phyloP scores from a whole-genome alignment of 2,888 invertebrate species.

The Neria commutata region DNA sequence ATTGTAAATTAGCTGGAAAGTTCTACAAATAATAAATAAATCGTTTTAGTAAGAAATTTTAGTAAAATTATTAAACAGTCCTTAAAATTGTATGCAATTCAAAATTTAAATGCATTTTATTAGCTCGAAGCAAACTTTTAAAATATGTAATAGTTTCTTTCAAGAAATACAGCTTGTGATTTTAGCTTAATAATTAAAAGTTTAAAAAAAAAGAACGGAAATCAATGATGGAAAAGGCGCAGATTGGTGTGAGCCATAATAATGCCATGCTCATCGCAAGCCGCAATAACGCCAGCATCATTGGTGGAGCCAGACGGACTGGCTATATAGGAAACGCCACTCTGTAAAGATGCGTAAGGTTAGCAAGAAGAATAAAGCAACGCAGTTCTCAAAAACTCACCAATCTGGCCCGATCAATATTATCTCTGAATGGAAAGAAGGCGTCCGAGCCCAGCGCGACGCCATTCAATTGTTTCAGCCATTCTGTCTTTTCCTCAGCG shows the following conservation, averaged over 20 bases:
- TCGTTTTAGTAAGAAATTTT: too few relatives aligned
- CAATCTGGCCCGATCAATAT: conserved; percentile 89
- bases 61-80: too few relatives aligned
- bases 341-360: conserved; percentile 66
- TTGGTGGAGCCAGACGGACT: conserved; percentile 95
- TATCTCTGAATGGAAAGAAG: conserved; percentile 98
- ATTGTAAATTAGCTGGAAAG: too few relatives aligned
- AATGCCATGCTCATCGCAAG: conserved; percentile 91
- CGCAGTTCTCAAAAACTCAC: conserved; percentile 64
- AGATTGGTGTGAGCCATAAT: conserved; percentile 86
- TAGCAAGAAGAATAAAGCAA: neutral
- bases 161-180: neutral
- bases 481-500: conserved; percentile 69
- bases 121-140: too few relatives aligned
- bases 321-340: conserved; percentile 91
- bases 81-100: conserved; percentile 8
- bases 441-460: conserved; percentile 94
- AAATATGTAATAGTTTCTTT: too few relatives aligned
- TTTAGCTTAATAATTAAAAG: neutral
- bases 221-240: conserved; percentile 92
- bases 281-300: conserved; percentile 85
- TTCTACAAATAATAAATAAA: too few relatives aligned
- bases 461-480: conserved; percentile 74
- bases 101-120: too few relatives aligned
- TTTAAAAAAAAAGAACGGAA: conserved; percentile 2